A percentile compares a stretch with the other conserved stretches of the same genome.
Conservation (phyloP, 2,888 invertebrate genomes). For the Xestia ashworthii region DNA sequence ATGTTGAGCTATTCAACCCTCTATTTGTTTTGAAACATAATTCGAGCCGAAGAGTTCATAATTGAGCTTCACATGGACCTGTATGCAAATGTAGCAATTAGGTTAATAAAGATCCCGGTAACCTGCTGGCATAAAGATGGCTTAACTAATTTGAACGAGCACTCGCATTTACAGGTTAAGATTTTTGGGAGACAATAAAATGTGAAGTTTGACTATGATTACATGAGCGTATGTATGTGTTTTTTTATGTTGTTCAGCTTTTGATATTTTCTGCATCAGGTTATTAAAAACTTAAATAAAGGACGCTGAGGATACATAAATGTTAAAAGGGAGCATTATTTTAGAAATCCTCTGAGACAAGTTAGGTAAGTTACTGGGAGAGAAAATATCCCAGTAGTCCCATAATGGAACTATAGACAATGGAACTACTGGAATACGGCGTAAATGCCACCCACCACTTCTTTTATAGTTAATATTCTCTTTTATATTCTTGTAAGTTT, state of each 20-base stretch:
- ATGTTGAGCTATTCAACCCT: slow-evolving; percentile 66
- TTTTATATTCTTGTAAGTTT: too few relatives aligned
- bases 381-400: too few relatives aligned
- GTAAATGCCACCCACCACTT: too few relatives aligned
- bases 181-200: slow-evolving; percentile 59
- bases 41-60: slow-evolving; percentile 79
- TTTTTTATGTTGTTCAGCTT: neutral
- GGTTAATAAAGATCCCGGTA: slow-evolving; percentile 80
- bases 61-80: slow-evolving; percentile 80
- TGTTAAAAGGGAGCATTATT: neutral
- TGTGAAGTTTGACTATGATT: slow-evolving; percentile 14
- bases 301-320: neutral
- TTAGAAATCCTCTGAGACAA: too few relatives aligned
- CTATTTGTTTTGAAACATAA: slow-evolving; percentile 84
- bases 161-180: slow-evolving; percentile 70
- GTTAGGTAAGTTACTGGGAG: too few relatives aligned
- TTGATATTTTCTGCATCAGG: neutral
- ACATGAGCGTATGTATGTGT: neutral
- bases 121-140: slow-evolving; percentile 76
- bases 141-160: slow-evolving; percentile 76
- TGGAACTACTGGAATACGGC: too few relatives aligned
- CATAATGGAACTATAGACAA: too few relatives aligned
- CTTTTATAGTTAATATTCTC: too few relatives aligned
- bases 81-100: slow-evolving; percentile 86
- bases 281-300: neutral